Evolutionary conservation across 1,140 invertebrate genomes (phyloP).

Genomic region (Frieseomelitta varia): DNA sequence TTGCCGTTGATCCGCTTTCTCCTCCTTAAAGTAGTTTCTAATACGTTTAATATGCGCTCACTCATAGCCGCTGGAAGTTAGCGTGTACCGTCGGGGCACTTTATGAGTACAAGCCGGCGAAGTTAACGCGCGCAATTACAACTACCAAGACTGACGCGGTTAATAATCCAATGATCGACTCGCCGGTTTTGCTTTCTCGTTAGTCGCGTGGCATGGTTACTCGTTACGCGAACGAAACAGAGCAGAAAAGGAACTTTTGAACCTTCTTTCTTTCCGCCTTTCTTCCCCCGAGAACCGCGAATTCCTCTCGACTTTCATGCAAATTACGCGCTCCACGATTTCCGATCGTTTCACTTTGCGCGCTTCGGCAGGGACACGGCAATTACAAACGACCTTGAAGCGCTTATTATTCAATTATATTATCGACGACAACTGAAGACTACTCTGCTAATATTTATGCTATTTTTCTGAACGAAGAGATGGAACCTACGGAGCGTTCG

Average conservation of each 20-base stretch:
- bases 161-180: constrained; percentile 4
- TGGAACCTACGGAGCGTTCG: too few species aligned
- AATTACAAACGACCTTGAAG: too few species aligned
- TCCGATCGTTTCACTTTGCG: too few species aligned
- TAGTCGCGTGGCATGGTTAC: neutral
- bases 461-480: too few species aligned
- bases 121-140: neutral
- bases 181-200: neutral
- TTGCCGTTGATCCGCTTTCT: neutral
- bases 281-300: rapidly evolving
- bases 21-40: neutral
- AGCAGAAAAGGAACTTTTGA: neutral
- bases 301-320: neutral
- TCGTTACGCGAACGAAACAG: neutral
- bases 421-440: too few species aligned
- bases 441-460: too few species aligned
- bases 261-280: neutral
- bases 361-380: too few species aligned
- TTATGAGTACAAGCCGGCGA: neutral
- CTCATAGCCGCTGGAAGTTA: neutral
- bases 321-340: too few species aligned
- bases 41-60: constrained; percentile 6
- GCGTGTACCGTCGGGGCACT: too few species aligned
- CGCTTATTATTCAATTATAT: too few species aligned
- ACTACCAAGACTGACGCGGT: neutral